phyloP scores from a whole-genome alignment of 2,113 vertebrate genomes.

The Clinocottus analis region DNA sequence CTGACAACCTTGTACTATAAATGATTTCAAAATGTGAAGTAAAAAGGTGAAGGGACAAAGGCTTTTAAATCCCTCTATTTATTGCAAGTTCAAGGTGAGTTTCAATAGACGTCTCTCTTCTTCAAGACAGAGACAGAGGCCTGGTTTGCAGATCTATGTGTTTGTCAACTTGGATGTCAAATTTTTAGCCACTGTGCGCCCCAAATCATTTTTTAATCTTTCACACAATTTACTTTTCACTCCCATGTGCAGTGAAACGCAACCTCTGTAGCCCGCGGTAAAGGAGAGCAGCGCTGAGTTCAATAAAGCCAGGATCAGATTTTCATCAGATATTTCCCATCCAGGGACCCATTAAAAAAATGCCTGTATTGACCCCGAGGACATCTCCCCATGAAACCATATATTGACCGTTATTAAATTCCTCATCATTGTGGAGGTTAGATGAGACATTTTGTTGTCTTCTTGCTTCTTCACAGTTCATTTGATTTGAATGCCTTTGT shows the following conservation, averaged over 20 bases:
- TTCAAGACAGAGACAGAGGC: neutral
- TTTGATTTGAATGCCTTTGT: too few species aligned
- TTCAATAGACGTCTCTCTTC: neutral
- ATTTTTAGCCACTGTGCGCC: too few species aligned
- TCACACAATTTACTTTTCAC: neutral
- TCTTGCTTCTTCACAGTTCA: too few species aligned
- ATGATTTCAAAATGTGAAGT: neutral
- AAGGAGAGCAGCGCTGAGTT: neutral
- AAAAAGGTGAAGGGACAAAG: neutral
- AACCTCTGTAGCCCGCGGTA: too few species aligned
- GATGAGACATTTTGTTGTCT: too few species aligned
- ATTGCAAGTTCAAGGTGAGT: neutral
- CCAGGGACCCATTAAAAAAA: too few species aligned
- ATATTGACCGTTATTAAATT: neutral
- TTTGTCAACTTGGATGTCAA: neutral
- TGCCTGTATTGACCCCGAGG: too few species aligned
- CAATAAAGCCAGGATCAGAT: neutral
- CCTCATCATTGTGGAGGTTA: too few species aligned
- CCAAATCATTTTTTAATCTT: too few species aligned
- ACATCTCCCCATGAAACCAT: neutral
- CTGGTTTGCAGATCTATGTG: neutral
- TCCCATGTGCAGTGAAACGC: neutral
- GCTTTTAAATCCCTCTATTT: too few species aligned
- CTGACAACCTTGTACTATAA: neutral
- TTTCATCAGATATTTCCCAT: too few species aligned